Evolutionary conservation across 1,140 invertebrate species (phyloP), one percentile per base, ranked within the genome.

Genomic region (Diprion similis): DNA sequence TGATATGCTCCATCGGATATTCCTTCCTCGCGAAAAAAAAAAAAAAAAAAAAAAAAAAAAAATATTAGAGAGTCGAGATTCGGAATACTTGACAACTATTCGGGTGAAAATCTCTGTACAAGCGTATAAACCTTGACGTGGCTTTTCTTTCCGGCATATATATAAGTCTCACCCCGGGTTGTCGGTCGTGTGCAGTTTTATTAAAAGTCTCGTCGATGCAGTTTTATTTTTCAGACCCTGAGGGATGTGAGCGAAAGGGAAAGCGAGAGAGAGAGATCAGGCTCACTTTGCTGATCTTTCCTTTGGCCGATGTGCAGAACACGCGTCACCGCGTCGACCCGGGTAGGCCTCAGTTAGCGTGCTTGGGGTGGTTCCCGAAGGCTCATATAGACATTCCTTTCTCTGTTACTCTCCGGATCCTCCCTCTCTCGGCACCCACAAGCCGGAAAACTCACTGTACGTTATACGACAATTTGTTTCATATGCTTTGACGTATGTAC

Each of bases 331-430:
- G 87, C 82, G 78, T 78, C 74, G 75, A 76, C 78, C 77, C 78
- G 75, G 75, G 66, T 73, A 76, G 79, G 78, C 76, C 76, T 76
- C 78, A 15, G 24, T 37, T 37, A 6, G 51, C 51, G 11, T 59
- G 51, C 51, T 59, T 59, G 51, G 51, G 51, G 51, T 59, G 51
- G 7, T 59, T 59, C 51, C 51, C 51, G 51, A 59, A 59, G 76
- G 75, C 79, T 87, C 86, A 88, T 88, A 88, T 88, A 88, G 85
- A 86, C 84, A 88, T 88, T 88, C 87, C 87, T 83, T 84, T 80
- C 77, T 74, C 11, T 17, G 51, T 17, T 59, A 59, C 51, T 68
- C 75, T 71, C 67, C 75, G 75, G 72, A 66, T 75, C 69, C 71
- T 80, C 46, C 74, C 74, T 79, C 74, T 75, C 76, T 73, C 67